Evolutionary conservation across 2,888 invertebrate genomes (phyloP).

Genomic region (Cephalotes varians): DNA sequence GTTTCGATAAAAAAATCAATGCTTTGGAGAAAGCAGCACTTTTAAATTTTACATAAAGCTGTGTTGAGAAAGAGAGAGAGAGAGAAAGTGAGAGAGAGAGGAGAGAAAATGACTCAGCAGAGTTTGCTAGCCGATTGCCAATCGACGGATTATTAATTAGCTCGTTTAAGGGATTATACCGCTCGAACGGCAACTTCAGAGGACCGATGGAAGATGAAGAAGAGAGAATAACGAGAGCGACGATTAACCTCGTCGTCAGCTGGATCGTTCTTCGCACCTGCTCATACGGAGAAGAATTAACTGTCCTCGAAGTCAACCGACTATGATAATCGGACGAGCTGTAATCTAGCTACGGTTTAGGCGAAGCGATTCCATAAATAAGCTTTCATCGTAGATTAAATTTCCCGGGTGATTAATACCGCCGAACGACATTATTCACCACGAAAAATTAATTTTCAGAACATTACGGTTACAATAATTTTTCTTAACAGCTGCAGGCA

Average conservation of each 20-base stretch:
- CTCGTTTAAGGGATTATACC: constrained; percentile 11
- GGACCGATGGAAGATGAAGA: constrained; percentile 47
- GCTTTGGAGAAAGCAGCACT: not conserved
- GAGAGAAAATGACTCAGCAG: not conserved
- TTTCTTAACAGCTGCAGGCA: not conserved
- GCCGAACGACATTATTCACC: not conserved
- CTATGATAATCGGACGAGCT: constrained; percentile 26
- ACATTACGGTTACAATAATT: constrained; percentile 8
- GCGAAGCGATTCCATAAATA: not conserved
- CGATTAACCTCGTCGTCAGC: constrained; percentile 61
- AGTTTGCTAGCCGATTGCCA: not conserved
- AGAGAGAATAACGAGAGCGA: constrained; percentile 53
- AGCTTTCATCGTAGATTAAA: constrained; percentile 1
- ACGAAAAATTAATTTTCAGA: not conserved
- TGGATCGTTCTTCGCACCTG: constrained; percentile 67
- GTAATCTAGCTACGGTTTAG: not conserved
- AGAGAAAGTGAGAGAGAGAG: too few species aligned
- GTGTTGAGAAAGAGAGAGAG: not conserved
- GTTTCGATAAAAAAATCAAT: not conserved
- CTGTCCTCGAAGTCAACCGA: constrained; percentile 31
- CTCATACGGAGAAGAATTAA: constrained; percentile 53
- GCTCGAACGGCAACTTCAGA: constrained; percentile 26
- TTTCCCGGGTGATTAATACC: not conserved
- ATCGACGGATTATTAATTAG: constrained; percentile 33
- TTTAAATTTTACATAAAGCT: constrained; percentile 1